A percentile compares a stretch with the other conserved stretches of the same genome.
These are phyloP conservation scores for Xiphophorus hellerii DNA, from an alignment of 2,113 vertebrate genomes.

Conservation along the genomic window DNA sequence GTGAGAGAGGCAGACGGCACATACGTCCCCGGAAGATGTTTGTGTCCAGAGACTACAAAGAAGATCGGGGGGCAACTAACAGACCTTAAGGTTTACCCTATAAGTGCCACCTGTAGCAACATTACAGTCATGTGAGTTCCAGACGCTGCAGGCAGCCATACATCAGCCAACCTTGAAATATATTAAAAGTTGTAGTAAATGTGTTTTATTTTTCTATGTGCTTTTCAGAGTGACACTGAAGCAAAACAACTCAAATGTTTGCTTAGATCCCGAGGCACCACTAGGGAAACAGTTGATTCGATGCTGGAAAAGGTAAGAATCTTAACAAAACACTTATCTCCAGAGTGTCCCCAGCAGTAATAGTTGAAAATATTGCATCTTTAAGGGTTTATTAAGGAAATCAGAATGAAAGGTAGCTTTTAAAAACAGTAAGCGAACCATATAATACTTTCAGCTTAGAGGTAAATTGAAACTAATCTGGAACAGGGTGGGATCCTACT, in stretches of 20 bases:
- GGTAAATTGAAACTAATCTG: background rate
- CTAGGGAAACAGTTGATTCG: conserved; percentile 69
- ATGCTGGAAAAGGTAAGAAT: conserved; percentile 78
- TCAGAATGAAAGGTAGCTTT: background rate
- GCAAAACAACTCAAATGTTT: conserved; percentile 45
- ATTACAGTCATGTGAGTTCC: conserved; percentile 78
- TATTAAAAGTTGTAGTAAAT: conserved; percentile 9
- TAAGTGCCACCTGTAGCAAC: conserved; percentile 59
- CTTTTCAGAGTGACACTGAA: conserved; percentile 73
- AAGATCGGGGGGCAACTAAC: conserved; percentile 52
- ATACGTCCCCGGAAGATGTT: conserved; percentile 74
- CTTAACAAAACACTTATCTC: background rate
- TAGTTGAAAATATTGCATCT: conserved; percentile 6
- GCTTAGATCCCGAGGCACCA: conserved; percentile 65
- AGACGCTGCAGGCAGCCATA: conserved; percentile 5
- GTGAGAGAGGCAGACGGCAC: conserved; percentile 51
- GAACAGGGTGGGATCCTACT: background rate
- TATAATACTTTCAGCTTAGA: background rate
- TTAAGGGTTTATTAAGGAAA: background rate
- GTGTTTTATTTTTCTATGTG: conserved; percentile 13
- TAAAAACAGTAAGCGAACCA: background rate
- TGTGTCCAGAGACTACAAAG: conserved; percentile 43
- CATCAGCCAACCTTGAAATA: background rate
- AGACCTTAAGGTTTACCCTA: conserved; percentile 51
- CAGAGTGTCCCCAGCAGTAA: background rate